A percentile compares a stretch with the other conserved stretches of the same genome.
phyloP scores from a whole-genome alignment of 2,113 vertebrate species.

The Strix uralensis region DNA sequence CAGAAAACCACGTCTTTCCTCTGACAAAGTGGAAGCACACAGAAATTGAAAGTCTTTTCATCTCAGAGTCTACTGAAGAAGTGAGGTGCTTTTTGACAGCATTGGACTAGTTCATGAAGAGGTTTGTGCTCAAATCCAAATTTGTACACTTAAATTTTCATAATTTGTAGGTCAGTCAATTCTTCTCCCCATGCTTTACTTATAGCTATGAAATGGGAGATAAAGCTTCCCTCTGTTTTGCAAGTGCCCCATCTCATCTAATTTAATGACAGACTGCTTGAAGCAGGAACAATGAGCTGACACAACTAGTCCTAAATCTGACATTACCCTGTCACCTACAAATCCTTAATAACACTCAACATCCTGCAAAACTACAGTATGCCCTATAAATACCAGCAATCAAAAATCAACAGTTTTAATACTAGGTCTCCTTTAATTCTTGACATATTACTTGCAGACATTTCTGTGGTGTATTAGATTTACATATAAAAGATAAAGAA shows the following conservation, averaged over 20 bases:
- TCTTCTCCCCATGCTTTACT: not conserved
- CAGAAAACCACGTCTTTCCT: not conserved
- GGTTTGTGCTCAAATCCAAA: not conserved
- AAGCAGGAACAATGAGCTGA: not conserved
- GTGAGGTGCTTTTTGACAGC: fast-evolving
- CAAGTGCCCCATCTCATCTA: not conserved
- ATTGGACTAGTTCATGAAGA: not conserved
- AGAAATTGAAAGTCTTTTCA: not conserved
- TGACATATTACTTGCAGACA: not conserved
- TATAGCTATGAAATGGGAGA: not conserved
- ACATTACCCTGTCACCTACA: not conserved
- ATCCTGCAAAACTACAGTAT: not conserved
- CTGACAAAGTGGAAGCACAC: not conserved
- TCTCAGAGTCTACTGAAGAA: not conserved
- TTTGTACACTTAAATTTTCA: not conserved
- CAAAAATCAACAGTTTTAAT: not conserved
- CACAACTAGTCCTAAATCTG: not conserved
- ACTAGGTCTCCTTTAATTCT: not conserved
- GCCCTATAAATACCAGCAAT: not conserved
- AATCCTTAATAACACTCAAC: not conserved
- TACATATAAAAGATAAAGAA: constrained; percentile 13
- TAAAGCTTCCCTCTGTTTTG: not conserved
- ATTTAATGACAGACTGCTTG: not conserved
- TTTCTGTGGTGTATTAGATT: not conserved
- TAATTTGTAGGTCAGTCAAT: not conserved